A percentile compares a stretch with the other conserved stretches of the same genome.
Conservation (phyloP, 2,888 invertebrate species). For the Bombylius discolor region DNA sequence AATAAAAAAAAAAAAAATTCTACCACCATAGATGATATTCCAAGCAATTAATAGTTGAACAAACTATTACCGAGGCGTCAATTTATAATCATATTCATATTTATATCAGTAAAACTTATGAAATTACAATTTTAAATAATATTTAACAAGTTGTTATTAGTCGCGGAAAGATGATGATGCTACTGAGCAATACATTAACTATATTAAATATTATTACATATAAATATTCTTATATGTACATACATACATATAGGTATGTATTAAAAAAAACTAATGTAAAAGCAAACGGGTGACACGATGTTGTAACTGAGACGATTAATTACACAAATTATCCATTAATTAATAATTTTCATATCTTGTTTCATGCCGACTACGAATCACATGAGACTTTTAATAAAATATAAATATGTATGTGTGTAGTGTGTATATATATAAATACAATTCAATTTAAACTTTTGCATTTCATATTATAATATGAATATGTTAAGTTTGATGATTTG, state of each 20-base stretch:
- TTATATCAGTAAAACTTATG: not conserved
- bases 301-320: constrained; percentile 12
- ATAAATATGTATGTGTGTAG: too few relatives aligned
- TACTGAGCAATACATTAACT: not conserved
- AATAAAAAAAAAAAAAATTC: too few relatives aligned
- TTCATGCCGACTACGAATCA: not conserved
- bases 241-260: not conserved
- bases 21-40: not conserved
- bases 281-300: not conserved
- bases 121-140: not conserved
- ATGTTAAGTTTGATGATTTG: not conserved
- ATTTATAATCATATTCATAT: not conserved
- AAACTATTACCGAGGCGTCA: not conserved
- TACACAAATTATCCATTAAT: constrained; percentile 16
- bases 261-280: not conserved
- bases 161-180: not conserved
- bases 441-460: not conserved
- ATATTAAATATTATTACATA: not conserved
- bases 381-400: not conserved
- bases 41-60: not conserved
- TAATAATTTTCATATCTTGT: constrained; percentile 15
- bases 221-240: too few relatives aligned
- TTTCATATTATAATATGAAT: not conserved
- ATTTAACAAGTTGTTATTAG: not conserved
- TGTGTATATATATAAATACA: not conserved